Evolutionary conservation across 1,140 invertebrate species (phyloP), one percentile per base, ranked within the genome.

Genomic region (Vollenhovia emeryi): DNA sequence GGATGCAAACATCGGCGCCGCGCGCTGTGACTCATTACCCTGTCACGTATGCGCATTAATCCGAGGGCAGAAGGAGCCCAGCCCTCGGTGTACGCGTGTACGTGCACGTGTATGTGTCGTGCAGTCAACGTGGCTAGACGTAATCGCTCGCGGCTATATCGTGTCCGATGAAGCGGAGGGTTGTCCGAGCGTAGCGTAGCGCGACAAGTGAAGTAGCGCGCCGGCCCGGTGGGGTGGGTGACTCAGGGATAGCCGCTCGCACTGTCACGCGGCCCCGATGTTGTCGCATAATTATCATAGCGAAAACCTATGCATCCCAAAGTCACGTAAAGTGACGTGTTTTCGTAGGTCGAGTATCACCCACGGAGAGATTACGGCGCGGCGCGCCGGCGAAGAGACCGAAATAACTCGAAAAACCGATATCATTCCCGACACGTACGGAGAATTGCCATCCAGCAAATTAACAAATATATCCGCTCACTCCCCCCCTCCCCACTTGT

Each of bases 251-350:
- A 52, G 43, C 24, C 64, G 64, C n/a, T 69, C 83, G 62, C 57
- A 66, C 45, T 83, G 88, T 89, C 88, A 89, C 84, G 87, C 88
- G 60, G 0, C 83, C 83, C 64, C 18, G 87, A 89, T 66, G 87
- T 82, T 82, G 84, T 89, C 60, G 73, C 84, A 30, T 83, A 79
- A 89, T 89, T 89, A 89, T 89, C 88, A 84, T 74, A 84, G 88
- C 73, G 87, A 89, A 66, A 85, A 89, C 76, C 87, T 89, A 68
- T 45, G 66, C 74, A 55, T 66, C 52, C 85, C 40, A 52, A 73
- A 80, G 55, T 73, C 45, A 50, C 57, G 79, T 84, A 71, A 71
- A 69, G 45, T 45, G 84, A 89, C 88, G 86, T 80, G 87, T 86
- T 89, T 86, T 79, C 88, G 78, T 59, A 78, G 84, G 57, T 68